Percentiles rank a stretch among this genome's conserved stretches.
Conservation (phyloP, 2,797 vertebrate species). For the Tenualosa thibaudeaui region DNA sequence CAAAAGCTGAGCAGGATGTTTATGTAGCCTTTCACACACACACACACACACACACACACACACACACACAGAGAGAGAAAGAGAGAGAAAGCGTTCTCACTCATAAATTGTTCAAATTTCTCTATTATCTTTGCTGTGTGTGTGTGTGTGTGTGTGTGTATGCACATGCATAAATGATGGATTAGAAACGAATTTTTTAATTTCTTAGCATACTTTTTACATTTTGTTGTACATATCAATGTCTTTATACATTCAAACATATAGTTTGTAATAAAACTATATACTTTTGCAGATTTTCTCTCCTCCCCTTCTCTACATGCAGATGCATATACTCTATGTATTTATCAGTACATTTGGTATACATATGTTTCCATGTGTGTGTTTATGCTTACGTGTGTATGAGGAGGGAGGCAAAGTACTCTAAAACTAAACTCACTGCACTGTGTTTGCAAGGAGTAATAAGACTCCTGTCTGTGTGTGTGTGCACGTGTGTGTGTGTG, state of each 20-base stretch:
- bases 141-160: not conserved
- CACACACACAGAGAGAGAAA: not conserved
- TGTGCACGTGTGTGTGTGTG: not conserved
- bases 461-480: not conserved
- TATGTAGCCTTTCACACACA: constrained; percentile 30
- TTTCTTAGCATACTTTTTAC: too few relatives aligned
- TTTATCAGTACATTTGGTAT: not conserved
- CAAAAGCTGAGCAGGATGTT: constrained; percentile 45
- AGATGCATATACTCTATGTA: not conserved
- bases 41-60: not conserved
- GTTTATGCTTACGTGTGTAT: not conserved
- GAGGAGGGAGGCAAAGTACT: constrained; percentile 6
- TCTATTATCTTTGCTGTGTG: not conserved
- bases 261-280: too few relatives aligned
- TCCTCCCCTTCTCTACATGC: too few relatives aligned
- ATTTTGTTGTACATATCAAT: too few relatives aligned
- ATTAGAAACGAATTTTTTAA: too few relatives aligned
- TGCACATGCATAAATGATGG: not conserved
- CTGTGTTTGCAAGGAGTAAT: not conserved
- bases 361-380: not conserved
- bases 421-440: not conserved
- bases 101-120: not conserved
- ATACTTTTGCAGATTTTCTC: too few relatives aligned
- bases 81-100: not conserved
- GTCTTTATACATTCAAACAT: too few relatives aligned